Conservation (phyloP, 1,140 invertebrate species). For the Polypedilum pembai region DNA sequence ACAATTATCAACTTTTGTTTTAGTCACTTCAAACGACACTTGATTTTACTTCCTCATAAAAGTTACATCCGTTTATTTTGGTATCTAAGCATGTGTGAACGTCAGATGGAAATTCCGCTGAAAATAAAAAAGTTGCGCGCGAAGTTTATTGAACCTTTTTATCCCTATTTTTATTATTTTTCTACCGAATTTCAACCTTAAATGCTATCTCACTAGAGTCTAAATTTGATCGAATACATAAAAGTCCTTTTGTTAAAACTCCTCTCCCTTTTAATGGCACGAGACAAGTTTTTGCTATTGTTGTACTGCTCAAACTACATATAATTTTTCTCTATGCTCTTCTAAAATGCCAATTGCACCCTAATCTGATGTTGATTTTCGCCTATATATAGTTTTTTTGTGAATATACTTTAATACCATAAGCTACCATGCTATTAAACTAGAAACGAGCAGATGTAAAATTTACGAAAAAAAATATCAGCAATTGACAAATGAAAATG, state of each 20-base stretch:
- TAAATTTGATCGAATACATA: not conserved
- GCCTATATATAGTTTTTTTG: not conserved
- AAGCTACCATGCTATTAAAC: conserved; percentile 17
- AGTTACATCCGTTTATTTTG: not conserved
- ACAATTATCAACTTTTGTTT: too few species aligned
- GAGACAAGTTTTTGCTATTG: conserved; percentile 25
- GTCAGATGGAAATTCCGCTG: not conserved
- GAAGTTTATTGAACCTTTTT: conserved; percentile 12
- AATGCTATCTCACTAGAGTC: not conserved
- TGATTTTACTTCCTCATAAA: not conserved
- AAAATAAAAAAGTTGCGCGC: conserved; percentile 17
- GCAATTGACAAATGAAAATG: too few species aligned
- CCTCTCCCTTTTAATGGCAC: conserved; percentile 25
- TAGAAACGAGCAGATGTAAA: not conserved
- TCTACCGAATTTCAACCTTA: not conserved
- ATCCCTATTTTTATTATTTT: not conserved
- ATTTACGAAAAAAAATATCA: not conserved
- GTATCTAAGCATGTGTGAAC: not conserved
- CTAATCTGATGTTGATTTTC: conserved; percentile 17
- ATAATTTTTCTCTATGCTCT: not conserved
- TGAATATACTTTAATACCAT: conserved; percentile 7
- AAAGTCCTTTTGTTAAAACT: not conserved
- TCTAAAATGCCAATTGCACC: not conserved
- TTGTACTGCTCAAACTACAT: not conserved
- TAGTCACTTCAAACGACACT: not conserved